Base-by-base conservation (phyloP, 2,113 vertebrate genomes). In the Eupsittula cactorum region DNA sequence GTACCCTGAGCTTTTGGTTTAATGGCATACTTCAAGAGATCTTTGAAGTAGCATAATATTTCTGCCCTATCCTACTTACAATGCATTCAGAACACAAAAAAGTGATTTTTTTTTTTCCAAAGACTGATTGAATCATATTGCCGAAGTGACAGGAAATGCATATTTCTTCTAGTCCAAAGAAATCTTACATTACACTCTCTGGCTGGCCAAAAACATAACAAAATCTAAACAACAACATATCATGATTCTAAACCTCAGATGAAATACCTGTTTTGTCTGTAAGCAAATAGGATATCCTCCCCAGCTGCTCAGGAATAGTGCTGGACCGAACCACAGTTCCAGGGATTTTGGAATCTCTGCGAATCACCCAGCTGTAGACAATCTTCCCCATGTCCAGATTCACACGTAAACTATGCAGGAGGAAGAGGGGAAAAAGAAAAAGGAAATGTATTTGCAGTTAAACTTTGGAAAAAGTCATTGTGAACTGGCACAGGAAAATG, bases 341-440 rank as follows among this genome's bases (percentile, higher is more conserved):
- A 0, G 99, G 99, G 90, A 99, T 99, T 95, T 99, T 99, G 15
- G 99, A 98, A 93, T 99, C 99, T 88, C 98, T 98, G 59, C 99
- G 99, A 85, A 99, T 99, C 98, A 99, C 99, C 99, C 99, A 99
- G 91, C 99, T 99, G 97, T 99, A 99, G 82, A 99, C 99, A 76
- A 99, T 99, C 96, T 99, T 99, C 44, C 99, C 99, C 99, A 99
- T 99, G 92, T 99, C 99, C 97, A 99, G 98, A 91, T 99, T 99
- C 77, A 99, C 99, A 8, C 99, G 99, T 90, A 99, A 97, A 91
- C 99, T 99, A 65, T 25, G 15, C 5, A 46, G 77, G 7, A 65
- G 6, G 21, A 65, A 47, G 46, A 59, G 80, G 18, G 81, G 46
- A 63, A 35, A 55, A 25, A 27, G 6, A 9, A 33, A 73, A 42